Base-by-base conservation (phyloP, 2,888 invertebrate genomes). In the Cephus nigrinus region DNA sequence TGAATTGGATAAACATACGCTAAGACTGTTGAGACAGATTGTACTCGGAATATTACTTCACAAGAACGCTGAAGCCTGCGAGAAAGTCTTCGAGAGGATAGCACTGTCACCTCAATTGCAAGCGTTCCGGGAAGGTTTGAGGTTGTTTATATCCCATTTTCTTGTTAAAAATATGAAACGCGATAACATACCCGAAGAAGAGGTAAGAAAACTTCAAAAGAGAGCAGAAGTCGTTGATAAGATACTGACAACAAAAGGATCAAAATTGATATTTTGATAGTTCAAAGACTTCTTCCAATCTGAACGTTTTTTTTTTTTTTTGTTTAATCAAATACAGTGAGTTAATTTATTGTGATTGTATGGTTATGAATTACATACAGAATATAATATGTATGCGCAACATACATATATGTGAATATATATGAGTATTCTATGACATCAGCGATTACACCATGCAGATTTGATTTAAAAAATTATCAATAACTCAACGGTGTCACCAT, bases 71-170 rank as follows among this genome's bases (percentile, higher is more conserved):
- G 93, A 95, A 77, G 90, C 93, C 1, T 93, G 93, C 73, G 89
- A 90, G 84, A 93, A 94, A 80, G 95, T 96, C 0, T 98, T 98
- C 91, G 93, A 94, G 76, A 93, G 96, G 78, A 94, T 98, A 75
- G 93, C 96, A 0, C 93, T 94, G 77, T 94, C 96, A 0, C 93
- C 95, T 0, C 96, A 97, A 89, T 92, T 98, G 12, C 95, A 95
- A 87, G 93, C 95, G 87, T 96, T 98, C 84, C 94, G 96, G 77
- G 97, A 98, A 89, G 96, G 97, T 83, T 92, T 98, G 4, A 93
- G 96, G 73, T 92, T 98, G 12, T 98, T 98, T 88, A 95, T 98
- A 88, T 96, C 95, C 88, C 97, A 98, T 91, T 98, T 98, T 86
- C 91, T 98, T 33, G 88, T 97, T 3, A 95, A 94, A 85, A 94